Percentiles rank a stretch among this genome's conserved stretches.
Conservation (phyloP, 1,140 invertebrate species). For the Drosophila obscura region DNA sequence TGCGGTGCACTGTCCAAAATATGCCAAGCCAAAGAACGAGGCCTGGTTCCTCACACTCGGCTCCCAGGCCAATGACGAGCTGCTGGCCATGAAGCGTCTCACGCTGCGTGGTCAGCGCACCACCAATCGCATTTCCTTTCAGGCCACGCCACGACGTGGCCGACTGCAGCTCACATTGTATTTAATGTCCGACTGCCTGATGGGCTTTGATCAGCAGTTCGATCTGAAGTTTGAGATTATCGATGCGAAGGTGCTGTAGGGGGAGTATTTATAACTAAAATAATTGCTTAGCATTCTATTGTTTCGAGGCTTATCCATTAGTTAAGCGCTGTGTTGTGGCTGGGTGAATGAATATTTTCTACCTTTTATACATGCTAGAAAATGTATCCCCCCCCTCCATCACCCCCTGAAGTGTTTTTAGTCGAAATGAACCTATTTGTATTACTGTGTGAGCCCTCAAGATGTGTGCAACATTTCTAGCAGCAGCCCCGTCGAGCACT, state of each 20-base stretch:
- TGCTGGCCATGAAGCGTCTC: conserved; percentile 94
- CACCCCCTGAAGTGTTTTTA: conserved; percentile 11
- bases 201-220: conserved; percentile 98
- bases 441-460: conserved; percentile 39
- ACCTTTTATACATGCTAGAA: neutral
- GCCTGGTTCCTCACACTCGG: conserved; percentile 97
- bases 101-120: conserved; percentile 84
- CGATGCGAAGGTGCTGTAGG: conserved; percentile 75
- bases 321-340: conserved; percentile 19
- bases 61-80: conserved; percentile 87
- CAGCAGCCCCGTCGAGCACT: neutral
- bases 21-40: conserved; percentile 97
- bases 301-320: conserved; percentile 33
- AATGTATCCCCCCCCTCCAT: neutral
- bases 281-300: conserved; percentile 27
- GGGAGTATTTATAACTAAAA: neutral
- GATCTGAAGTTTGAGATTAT: conserved; percentile 88
- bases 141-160: conserved; percentile 86
- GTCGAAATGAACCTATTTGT: conserved; percentile 29
- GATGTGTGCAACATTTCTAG: conserved; percentile 56
- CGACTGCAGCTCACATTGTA: conserved; percentile 91
- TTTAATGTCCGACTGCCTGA: conserved; percentile 96
- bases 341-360: conserved; percentile 9
- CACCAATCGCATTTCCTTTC: conserved; percentile 82
- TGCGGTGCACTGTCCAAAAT: conserved; percentile 91